Evolutionary conservation across 2,113 vertebrate species (phyloP).

Genomic region (Microtus montanus): DNA sequence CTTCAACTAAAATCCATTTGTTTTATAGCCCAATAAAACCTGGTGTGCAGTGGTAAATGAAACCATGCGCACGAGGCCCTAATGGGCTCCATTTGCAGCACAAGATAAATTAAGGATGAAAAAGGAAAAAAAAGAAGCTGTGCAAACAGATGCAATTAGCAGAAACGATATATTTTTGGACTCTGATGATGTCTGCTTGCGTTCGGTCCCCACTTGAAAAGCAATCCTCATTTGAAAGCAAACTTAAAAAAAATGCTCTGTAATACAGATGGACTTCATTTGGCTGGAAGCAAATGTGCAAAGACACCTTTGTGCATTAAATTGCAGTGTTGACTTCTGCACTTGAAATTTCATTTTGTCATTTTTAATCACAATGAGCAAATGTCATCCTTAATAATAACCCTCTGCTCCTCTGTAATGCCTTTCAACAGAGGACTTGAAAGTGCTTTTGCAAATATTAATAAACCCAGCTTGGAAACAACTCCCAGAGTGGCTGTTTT

Average conservation of each 20-base stretch:
- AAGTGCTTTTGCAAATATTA: conserved; percentile 80
- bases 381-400: conserved; percentile 81
- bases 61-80: conserved; percentile 55
- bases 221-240: conserved; percentile 70
- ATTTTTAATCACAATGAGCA: conserved; percentile 81
- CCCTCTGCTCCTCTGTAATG: conserved; percentile 67
- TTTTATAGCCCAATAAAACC: conserved; percentile 79
- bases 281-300: conserved; percentile 56
- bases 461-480: conserved; percentile 75
- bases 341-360: conserved; percentile 80
- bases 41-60: conserved; percentile 73
- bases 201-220: conserved; percentile 72
- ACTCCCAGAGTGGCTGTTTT: conserved; percentile 56
- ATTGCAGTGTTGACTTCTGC: conserved; percentile 68
- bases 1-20: conserved; percentile 73
- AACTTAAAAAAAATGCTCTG: conserved; percentile 70
- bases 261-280: conserved; percentile 64
- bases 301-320: conserved; percentile 74
- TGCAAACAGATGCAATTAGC: conserved; percentile 70
- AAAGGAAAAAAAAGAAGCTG: background rate
- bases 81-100: conserved; percentile 62
- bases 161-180: conserved; percentile 71
- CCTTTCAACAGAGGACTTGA: conserved; percentile 73
- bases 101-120: conserved; percentile 61
- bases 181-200: conserved; percentile 70